Evolutionary conservation across 2,888 invertebrate species (phyloP), one percentile per base, ranked within the genome.

Genomic region (Cylloceria caligata): DNA sequence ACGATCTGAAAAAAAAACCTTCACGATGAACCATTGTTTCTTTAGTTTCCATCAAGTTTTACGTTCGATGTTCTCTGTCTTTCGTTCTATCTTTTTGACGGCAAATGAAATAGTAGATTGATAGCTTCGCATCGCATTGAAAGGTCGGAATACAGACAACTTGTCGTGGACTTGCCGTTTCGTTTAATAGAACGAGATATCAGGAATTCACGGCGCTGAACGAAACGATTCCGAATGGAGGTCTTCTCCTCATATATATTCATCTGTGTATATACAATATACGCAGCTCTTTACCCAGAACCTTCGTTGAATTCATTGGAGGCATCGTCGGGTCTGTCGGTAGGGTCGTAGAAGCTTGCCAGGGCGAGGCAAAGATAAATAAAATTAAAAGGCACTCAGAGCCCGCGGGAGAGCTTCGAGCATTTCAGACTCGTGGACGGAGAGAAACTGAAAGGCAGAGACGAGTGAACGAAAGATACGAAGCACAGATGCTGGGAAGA

Each of bases 301-400:
- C 71, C 27, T 30, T 57, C 30, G 68, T 11, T 49, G 73, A 73
- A 73, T 75, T 75, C 75, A 67, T 75, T 55, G 52, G 27, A 36
- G 27, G 13, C 36, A 49, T 24, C 47, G 68, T 21, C 49, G 39
- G 34, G 49, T 69, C 52, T 34, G 57, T 67, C 49, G 60, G 49
- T 42, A 45, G 62, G 55, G 45, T 64, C 45, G 45, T 42, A 30
- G 55, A 19, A 62, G 49, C 68, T 81, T 77, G 34, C 60, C 34
- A 34, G 42, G 52, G 30, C 47, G 16, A 57, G 77, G 62, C 65
- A 72, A 83, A 84, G 80, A 85, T 86, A 86, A 85, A 86, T 84
- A 87, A 83, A 83, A 87, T 87, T 86, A 87, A 86, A 85, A 86
- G 85, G 83, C 86, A 86, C 87, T 86, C 86, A 82, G 76, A 45